These are phyloP conservation scores for Arenaria interpres DNA, from an alignment of 2,113 vertebrate genomes.

Conservation along the genomic window DNA sequence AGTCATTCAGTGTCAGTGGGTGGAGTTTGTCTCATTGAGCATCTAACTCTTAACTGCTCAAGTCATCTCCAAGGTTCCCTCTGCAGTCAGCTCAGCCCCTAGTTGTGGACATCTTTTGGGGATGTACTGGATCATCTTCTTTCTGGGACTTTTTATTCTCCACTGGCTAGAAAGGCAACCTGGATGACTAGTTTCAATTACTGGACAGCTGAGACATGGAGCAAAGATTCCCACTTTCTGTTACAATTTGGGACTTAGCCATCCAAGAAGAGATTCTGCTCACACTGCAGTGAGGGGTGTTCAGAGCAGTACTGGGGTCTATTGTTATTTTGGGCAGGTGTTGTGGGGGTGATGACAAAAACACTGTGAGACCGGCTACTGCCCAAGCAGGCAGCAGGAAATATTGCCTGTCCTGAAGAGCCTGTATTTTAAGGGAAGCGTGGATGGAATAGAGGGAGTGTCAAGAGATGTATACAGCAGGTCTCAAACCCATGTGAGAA, in stretches of 20 bases:
- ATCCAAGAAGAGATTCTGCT: neutral
- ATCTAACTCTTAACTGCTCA: no score
- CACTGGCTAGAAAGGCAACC: neutral
- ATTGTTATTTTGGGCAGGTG: neutral
- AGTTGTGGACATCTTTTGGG: neutral
- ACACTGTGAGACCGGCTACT: neutral
- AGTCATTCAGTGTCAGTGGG: neutral
- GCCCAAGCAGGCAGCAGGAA: neutral
- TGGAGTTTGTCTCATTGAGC: neutral
- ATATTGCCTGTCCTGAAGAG: neutral
- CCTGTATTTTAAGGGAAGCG: neutral
- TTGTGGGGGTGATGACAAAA: neutral
- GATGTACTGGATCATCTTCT: neutral
- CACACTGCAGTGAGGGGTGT: neutral
- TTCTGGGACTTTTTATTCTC: neutral
- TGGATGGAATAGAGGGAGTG: neutral
- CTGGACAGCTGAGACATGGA: rapidly evolving
- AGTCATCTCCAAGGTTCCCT: neutral
- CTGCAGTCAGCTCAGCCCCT: neutral
- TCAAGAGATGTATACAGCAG: neutral
- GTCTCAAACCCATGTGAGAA: neutral
- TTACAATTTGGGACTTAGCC: neutral
- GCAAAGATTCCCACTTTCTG: neutral
- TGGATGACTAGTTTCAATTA: neutral
- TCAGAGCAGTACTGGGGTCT: neutral